Percentiles rank a stretch among this genome's conserved stretches.
These are phyloP conservation scores for Tenebrio molitor DNA, from an alignment of 1,140 invertebrate species.

Conservation along the genomic window DNA sequence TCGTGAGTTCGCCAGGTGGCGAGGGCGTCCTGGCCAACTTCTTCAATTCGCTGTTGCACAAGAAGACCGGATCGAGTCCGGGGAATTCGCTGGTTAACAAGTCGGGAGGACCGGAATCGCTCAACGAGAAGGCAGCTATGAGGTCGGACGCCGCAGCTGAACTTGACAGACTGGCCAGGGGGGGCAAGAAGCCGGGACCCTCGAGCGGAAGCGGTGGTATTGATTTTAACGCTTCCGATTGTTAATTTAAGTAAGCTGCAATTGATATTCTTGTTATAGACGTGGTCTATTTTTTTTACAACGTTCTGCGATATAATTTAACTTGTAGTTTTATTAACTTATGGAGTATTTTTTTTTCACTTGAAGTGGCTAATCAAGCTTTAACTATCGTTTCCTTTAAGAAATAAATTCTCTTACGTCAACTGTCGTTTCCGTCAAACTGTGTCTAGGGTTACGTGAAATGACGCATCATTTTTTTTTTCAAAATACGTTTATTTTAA, in stretches of 20 bases:
- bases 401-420: slow-evolving; percentile 1
- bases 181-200: slow-evolving; percentile 72
- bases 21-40: slow-evolving; percentile 98
- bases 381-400: slow-evolving; percentile 1
- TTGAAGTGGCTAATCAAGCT: background rate
- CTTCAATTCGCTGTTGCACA: slow-evolving; percentile 97
- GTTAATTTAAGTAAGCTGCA: slow-evolving; percentile 55
- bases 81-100: slow-evolving; percentile 67
- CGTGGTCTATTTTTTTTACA: slow-evolving; percentile 20
- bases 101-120: slow-evolving; percentile 56
- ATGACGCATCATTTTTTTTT: background rate
- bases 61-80: slow-evolving; percentile 83
- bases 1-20: slow-evolving; percentile 78
- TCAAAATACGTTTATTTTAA: background rate
- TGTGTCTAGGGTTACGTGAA: too few relatives aligned
- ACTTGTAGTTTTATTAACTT: slow-evolving; percentile 19
- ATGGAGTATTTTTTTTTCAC: background rate
- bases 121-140: slow-evolving; percentile 77
- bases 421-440: too few relatives aligned
- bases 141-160: slow-evolving; percentile 93
- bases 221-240: slow-evolving; percentile 65
- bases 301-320: slow-evolving; percentile 28
- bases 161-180: slow-evolving; percentile 86
- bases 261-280: slow-evolving; percentile 24
- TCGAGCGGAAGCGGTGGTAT: slow-evolving; percentile 52